phyloP scores from a whole-genome alignment of 1,140 invertebrate genomes.

The Oryctes rhinoceros region DNA sequence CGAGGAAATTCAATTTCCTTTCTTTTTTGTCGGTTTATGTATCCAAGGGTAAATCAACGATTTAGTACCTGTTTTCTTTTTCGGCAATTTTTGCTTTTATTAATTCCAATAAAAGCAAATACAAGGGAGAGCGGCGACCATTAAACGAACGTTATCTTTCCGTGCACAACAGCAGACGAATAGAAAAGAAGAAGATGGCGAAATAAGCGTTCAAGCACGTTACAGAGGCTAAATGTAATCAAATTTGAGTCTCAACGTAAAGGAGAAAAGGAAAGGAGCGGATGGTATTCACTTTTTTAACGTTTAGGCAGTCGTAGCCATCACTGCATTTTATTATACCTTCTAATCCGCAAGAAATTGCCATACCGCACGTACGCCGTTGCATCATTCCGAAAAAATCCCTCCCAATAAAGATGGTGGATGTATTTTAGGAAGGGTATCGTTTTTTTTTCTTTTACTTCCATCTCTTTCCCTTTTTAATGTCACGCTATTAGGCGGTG shows the following conservation, averaged over 20 bases:
- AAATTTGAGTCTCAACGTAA: conserved; percentile 7
- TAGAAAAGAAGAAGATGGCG: not conserved
- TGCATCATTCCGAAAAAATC: conserved; percentile 3
- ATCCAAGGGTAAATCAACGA: not conserved
- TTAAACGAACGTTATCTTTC: conserved; percentile 6
- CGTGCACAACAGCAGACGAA: not conserved
- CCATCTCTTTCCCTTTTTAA: conserved; percentile 5
- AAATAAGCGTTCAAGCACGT: not conserved
- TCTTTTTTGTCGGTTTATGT: not conserved
- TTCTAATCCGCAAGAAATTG: conserved; percentile 13
- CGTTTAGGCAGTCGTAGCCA: not conserved
- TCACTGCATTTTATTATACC: not conserved
- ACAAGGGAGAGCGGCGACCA: not conserved
- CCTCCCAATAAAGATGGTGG: conserved; percentile 1
- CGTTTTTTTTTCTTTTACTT: not conserved
- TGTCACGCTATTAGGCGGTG: not conserved
- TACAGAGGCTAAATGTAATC: conserved; percentile 19
- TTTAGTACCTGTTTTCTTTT: conserved; percentile 15
- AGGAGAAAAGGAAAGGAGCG: not conserved
- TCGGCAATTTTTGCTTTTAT: conserved; percentile 28
- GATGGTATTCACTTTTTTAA: not conserved
- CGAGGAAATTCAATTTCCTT: conserved; percentile 20
- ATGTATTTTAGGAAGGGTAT: not conserved
- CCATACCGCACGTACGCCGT: not conserved
- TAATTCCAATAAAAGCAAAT: conserved; percentile 24